Percentiles rank a stretch among this genome's conserved stretches.
These are phyloP conservation scores for Synergus gifuensis DNA, from an alignment of 2,888 invertebrate species.

Conservation along the genomic window DNA sequence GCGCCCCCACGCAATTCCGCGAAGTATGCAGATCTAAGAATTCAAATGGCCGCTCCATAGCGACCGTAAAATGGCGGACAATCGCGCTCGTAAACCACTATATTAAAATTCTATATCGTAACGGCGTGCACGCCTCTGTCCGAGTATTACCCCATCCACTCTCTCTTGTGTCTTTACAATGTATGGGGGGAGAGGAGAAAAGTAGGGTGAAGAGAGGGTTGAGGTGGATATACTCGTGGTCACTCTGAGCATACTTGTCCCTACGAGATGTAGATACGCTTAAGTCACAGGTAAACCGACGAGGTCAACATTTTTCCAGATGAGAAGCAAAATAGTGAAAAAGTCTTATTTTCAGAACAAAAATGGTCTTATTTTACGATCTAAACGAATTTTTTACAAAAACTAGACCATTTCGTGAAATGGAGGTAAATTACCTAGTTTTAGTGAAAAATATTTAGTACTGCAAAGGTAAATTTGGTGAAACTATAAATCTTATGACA, in stretches of 20 bases:
- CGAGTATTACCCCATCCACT: constrained; percentile 55
- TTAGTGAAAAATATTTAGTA: no score
- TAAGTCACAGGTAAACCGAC: constrained; percentile 31
- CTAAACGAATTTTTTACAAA: no score
- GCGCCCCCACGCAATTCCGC: constrained; percentile 73
- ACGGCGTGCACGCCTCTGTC: constrained; percentile 52
- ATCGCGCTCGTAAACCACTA: constrained; percentile 77
- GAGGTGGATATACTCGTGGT: constrained; percentile 29
- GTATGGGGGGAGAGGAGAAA: constrained; percentile 49
- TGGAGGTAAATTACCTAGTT: no score
- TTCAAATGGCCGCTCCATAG: constrained; percentile 76
- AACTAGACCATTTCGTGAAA: no score
- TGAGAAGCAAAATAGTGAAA: not conserved
- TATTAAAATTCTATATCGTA: constrained; percentile 77
- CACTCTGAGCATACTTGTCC: constrained; percentile 46
- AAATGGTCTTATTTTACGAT: no score
- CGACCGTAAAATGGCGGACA: constrained; percentile 76
- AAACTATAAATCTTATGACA: no score
- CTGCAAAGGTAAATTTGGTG: no score
- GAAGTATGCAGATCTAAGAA: constrained; percentile 78
- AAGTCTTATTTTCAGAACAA: no score
- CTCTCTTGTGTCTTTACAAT: constrained; percentile 53
- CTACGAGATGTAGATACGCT: constrained; percentile 48
- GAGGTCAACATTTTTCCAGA: not conserved
- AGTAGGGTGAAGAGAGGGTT: constrained; percentile 23